Base-by-base conservation (phyloP, 2,797 vertebrate genomes). In the Bradypodion ventrale region DNA sequence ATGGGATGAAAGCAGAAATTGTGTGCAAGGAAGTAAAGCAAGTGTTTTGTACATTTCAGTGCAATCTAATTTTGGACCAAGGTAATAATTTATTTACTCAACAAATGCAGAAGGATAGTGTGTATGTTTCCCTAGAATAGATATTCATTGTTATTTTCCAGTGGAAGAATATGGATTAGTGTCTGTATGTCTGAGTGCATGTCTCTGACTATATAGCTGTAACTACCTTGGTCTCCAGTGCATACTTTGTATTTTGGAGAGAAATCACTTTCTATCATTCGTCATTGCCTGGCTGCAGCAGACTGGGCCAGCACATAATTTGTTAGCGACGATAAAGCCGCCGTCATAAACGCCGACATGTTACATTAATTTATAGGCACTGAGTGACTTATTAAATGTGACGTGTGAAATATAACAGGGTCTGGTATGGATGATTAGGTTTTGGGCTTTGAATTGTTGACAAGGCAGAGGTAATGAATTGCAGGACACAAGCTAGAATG, bases 381-480 rank as follows among this genome's bases (percentile, higher is more conserved):
- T 96, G 96, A 96, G 96, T 96, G 95, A 97, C 96, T 97, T 97
- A 97, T 97, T 97, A 97, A 97, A 96, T 96, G 96, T 96, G 96
- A 97, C 94, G 95, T 96, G 96, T 96, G 96, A 96, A 96, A 96
- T 96, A 96, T 96, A 97, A 95, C 96, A 95, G 95, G 94, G 94
- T 95, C 94, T 59, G 73, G 95, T 95, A 96, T 94, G 96, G 96
- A 96, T 97, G 96, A 97, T 97, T 97, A 96, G 96, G 96, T 96
- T 96, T 95, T 92, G 93, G 96, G 94, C 95, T 96, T 95, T 95
- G 95, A 97, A 96, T 97, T 97, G 96, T 97, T 97, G 96, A 97
- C 96, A 97, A 96, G 96, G 94, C 95, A 96, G 93, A 93, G 95
- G 96, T 97, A 96, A 97, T 97, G 96, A 96, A 97, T 97, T 96